Evolutionary conservation across 2,888 invertebrate genomes (phyloP), one percentile per base, ranked within the genome.

Genomic region (Tipula confusa): DNA sequence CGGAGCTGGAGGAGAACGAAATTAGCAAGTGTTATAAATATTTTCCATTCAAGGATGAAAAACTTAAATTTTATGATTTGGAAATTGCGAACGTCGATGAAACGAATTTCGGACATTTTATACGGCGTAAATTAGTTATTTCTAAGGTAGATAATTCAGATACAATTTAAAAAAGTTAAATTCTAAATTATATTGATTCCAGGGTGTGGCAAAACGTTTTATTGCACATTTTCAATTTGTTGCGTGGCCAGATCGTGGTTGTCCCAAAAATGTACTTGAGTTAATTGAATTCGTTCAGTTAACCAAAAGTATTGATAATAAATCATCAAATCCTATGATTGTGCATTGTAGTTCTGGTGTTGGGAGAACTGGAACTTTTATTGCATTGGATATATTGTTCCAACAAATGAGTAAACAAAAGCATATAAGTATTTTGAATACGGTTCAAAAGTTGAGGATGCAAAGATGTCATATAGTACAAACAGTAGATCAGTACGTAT

Each of bases 171-270:
- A n/a, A n/a, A n/a, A n/a, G n/a, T n/a, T n/a, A n/a, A n/a, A n/a
- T n/a, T n/a, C n/a, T n/a, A n/a, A n/a, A n/a, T n/a, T n/a, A n/a
- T n/a, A n/a, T n/a, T n/a, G n/a, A n/a, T n/a, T n/a, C n/a, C n/a
- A n/a, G 0, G 15, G 15, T 43, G 5, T 0, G 13, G 84, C 88
- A 0, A 87, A 87, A 84, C 88, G 87, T 84, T 88, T 87, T 83
- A 89, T 94, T 18, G 91, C 91, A 18, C 95, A 95, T 87, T 91
- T 94, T 87, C 93, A 93, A 87, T 95, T 93, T 87, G 91, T 92
- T 86, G 92, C 93, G 84, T 95, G 95, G 95, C 94, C 94, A 13
- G 95, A 95, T 89, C 93, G 94, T 87, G 94, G 93, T 24, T 92
- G 93, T 87, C 90, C 95, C 88, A 86, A 85, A 2, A 91, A 91